Evolutionary conservation across 2,797 vertebrate genomes (phyloP), one percentile per base, ranked within the genome.

Genomic region (Otolemur crassicaudatus): DNA sequence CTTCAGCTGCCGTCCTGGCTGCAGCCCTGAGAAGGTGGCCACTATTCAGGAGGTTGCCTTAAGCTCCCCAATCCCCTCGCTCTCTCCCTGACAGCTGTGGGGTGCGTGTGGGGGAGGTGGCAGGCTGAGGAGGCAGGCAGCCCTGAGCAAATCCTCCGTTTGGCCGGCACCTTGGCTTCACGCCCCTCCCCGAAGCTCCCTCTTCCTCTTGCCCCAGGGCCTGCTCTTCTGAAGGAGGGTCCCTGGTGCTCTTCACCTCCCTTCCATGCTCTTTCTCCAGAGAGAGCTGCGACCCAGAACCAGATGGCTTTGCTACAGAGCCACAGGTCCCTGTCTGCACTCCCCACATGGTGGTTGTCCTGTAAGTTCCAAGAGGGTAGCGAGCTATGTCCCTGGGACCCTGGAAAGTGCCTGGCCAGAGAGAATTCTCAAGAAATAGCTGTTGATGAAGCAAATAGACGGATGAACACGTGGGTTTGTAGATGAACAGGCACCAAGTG

Each of bases 91-190:
- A 98, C 98, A 98, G 98, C 98, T 98, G 85, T 0, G 96, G 96
- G 1, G 3, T 43, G 65, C 16, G 37, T 1, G 1, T 89, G 16
- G 40, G 80, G 29, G 80, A 83, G 82, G 91, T 31, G 97, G 98
- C 98, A 97, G 97, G 97, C 97, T 98, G 98, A 98, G 98, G 98
- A 98, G 81, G 79, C 60, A 0, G 22, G 98, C 94, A 97, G 97
- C 97, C 2, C 14, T 53, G 49, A 16, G 13, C 49, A 53, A 53
- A 53, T 53, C 14, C 49, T 16, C 49, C 1, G 49, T 53, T 53
- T 14, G 12, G 14, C 49, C 4, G 49, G 49, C 49, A 53, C 49
- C 49, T 53, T 7, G 49, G 49, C 49, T 53, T 53, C 49, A 53
- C 29, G 10, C 17, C 19, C 40, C 9, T 67, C 31, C 14, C 20